A percentile compares a stretch with the other conserved stretches of the same genome.
Conservation (phyloP, 2,797 vertebrate species). For the Brachyrhaphis roseni region DNA sequence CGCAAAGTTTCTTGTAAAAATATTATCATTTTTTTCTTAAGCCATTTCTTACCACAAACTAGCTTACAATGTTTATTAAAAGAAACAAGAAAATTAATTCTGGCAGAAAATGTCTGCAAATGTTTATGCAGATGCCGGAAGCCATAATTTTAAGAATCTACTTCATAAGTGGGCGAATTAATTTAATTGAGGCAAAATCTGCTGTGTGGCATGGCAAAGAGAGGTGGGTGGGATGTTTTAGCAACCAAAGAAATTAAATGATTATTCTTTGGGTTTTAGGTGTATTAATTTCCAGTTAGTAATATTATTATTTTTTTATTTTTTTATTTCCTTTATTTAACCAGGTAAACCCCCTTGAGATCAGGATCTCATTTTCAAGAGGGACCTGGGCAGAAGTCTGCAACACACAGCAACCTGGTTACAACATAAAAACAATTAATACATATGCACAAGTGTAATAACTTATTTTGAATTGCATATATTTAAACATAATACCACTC, state of each 20-base stretch:
- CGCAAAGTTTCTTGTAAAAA: constrained; percentile 34
- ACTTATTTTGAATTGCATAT: constrained; percentile 47
- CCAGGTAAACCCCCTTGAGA: too few relatives aligned
- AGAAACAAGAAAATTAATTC: not conserved
- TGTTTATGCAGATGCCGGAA: constrained; percentile 22
- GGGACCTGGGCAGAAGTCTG: too few relatives aligned
- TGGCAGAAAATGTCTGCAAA: constrained; percentile 5
- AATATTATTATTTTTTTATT: constrained; percentile 6
- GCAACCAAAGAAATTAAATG: constrained; percentile 58
- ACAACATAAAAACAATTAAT: too few relatives aligned
- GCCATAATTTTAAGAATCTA: constrained; percentile 27
- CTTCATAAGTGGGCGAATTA: constrained; percentile 54
- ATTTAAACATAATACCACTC: not conserved
- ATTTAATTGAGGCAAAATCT: constrained; percentile 64
- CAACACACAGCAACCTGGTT: too few relatives aligned
- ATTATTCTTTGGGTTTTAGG: constrained; percentile 49
- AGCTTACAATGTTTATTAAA: not conserved
- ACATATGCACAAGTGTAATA: constrained; percentile 28
- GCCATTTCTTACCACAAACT: not conserved
- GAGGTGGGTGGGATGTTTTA: constrained; percentile 56
- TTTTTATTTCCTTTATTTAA: too few relatives aligned
- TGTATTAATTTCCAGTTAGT: constrained; percentile 51
- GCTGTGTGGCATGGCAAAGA: constrained; percentile 55
- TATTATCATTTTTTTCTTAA: constrained; percentile 7
- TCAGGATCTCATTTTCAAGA: too few relatives aligned